Evolutionary conservation across 2,113 vertebrate species (phyloP), one percentile per base, ranked within the genome.

Genomic region (Pachycephala philippinensis): DNA sequence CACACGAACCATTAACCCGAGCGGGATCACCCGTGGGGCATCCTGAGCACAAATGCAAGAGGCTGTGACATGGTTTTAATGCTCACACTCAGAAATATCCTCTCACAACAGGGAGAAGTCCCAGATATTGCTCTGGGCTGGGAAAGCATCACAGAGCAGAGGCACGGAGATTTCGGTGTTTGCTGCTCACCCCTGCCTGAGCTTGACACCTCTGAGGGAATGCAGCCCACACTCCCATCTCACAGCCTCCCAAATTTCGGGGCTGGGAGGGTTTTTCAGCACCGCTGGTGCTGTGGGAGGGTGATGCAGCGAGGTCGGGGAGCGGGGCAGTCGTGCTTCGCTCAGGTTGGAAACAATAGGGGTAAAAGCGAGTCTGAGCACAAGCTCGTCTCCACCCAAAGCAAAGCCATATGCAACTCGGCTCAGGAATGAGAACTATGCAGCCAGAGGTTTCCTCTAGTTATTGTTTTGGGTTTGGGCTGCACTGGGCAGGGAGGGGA

Each of bases 371-470:
- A 71, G 84, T 15, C 22, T 20, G 59, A 94, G 49, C 71, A n/a
- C 31, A 42, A 77, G 79, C 50, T 60, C 1, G 27, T 69, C 95
- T 77, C 96, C 93, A 90, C 89, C 93, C 89, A 90, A 61, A 95
- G 93, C 95, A 87, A 93, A 96, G 93, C 88, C 95, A 93, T 61
- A 33, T 92, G 86, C 79, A 92, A 22, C 90, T 84, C 71, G 3
- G 90, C 94, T 93, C 95, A 92, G 96, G 96, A 97, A 97, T 96
- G 93, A 96, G 27, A 97, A 75, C 68, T 95, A 96, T 95, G 96
- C 91, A 84, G 94, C 68, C 95, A 95, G 95, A 97, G 95, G 95
- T 95, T 96, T 96, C 82, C 92, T 96, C 90, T 45, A 60, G 85
- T 95, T 88, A 92, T 77, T 97, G 95, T 95, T 95, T 93, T 60